These are phyloP conservation scores for Tragelaphus strepsiceros DNA, from an alignment of 2,113 vertebrate species.

Conservation along the genomic window DNA sequence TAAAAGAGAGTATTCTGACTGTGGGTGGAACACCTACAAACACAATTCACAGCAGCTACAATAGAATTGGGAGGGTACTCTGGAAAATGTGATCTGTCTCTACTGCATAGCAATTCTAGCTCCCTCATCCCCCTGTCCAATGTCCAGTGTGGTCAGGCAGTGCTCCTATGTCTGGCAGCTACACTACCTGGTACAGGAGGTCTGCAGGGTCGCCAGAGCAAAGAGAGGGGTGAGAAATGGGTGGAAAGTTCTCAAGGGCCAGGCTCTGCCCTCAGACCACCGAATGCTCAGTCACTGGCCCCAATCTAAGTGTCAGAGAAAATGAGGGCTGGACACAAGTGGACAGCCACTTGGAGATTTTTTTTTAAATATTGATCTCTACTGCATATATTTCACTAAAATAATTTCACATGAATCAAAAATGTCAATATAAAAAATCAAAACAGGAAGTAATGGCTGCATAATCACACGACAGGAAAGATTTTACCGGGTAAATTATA, in stretches of 20 bases:
- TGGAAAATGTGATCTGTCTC: neutral
- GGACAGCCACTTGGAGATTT: too few relatives aligned
- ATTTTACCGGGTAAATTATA: neutral
- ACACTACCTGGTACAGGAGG: neutral
- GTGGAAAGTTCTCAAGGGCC: neutral
- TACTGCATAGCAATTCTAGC: rapidly evolving
- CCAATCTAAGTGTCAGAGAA: neutral
- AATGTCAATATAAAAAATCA: neutral
- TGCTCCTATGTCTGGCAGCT: neutral
- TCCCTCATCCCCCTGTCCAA: neutral
- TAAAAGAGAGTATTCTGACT: neutral
- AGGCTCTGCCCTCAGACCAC: neutral
- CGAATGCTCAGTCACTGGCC: rapidly evolving
- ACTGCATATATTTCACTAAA: neutral
- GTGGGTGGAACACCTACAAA: too few relatives aligned
- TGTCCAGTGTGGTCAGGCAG: too few relatives aligned
- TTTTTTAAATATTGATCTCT: neutral
- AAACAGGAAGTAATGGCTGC: neutral
- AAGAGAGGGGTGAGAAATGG: neutral
- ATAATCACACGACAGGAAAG: neutral
- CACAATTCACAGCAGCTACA: too few relatives aligned
- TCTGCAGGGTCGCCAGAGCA: too few relatives aligned
- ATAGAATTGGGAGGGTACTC: neutral
- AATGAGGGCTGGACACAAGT: neutral
- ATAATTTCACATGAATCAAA: neutral